These are phyloP conservation scores for Ispidina lecontei DNA, from an alignment of 2,797 vertebrate species.

Conservation along the genomic window DNA sequence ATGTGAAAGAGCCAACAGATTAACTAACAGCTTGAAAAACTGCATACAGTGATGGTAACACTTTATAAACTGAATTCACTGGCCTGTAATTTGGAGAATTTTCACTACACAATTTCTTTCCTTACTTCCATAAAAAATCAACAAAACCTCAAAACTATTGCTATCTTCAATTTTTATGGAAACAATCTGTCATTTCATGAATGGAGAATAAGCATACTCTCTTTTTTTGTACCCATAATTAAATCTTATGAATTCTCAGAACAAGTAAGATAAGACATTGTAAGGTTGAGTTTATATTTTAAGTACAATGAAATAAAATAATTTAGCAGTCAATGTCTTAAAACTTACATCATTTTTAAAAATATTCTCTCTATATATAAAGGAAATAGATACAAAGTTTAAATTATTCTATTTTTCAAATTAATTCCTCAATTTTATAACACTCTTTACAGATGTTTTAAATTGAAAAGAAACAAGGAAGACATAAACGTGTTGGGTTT, in stretches of 20 bases:
- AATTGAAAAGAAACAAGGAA: background rate
- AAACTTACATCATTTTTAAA: accelerated
- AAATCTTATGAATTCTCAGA: background rate
- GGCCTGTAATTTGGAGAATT: background rate
- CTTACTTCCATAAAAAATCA: background rate
- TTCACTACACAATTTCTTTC: background rate
- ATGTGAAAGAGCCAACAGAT: background rate
- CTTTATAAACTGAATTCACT: background rate
- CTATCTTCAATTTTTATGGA: background rate
- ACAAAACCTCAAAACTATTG: background rate
- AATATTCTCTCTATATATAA: background rate
- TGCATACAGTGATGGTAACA: background rate
- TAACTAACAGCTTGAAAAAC: constrained; percentile 7
- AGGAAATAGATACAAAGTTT: background rate
- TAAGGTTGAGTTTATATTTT: background rate
- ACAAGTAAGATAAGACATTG: background rate
- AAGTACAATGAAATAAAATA: background rate
- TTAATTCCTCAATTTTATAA: background rate
- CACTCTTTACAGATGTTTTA: background rate
- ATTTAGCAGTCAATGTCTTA: background rate
- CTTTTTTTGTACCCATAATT: background rate
- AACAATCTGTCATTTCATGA: background rate
- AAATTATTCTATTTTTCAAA: background rate
- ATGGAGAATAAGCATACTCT: background rate
- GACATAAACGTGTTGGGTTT: background rate